Evolutionary conservation across 2,888 invertebrate species (phyloP).

Genomic region (Tortrix viridana): DNA sequence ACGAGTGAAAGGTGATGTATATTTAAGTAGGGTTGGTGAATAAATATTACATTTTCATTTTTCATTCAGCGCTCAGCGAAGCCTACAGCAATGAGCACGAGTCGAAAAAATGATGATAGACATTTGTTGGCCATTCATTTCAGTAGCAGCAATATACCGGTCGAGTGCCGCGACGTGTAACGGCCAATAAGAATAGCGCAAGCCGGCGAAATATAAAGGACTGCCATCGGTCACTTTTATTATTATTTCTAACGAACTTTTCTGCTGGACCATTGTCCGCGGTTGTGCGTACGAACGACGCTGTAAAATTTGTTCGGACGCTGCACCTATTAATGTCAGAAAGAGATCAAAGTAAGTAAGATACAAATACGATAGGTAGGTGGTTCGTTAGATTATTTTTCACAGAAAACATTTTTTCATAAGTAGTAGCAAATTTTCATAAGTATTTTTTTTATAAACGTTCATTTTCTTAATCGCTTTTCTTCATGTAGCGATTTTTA

Average conservation of each 20-base stretch:
- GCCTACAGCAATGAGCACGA: constrained; percentile 29
- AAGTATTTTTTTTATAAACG: too few species aligned
- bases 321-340: too few species aligned
- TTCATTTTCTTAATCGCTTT: too few species aligned
- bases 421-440: too few species aligned
- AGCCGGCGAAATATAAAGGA: constrained; percentile 35
- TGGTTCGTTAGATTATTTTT: too few species aligned
- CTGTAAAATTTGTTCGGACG: constrained; percentile 27
- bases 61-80: constrained; percentile 28
- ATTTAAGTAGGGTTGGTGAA: constrained; percentile 36
- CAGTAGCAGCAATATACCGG: constrained; percentile 29
- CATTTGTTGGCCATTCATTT: constrained; percentile 36
- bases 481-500: too few species aligned
- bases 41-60: constrained; percentile 38
- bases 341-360: too few species aligned
- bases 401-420: too few species aligned
- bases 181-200: constrained; percentile 36
- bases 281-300: constrained; percentile 23
- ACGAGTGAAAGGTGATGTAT: constrained; percentile 29
- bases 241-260: constrained; percentile 38
- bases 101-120: constrained; percentile 38
- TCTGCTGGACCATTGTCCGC: constrained; percentile 19
- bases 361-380: too few species aligned
- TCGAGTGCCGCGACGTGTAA: constrained; percentile 37
- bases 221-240: constrained; percentile 37